Conservation (phyloP, 2,888 invertebrate genomes). For the Atherix ibis region DNA sequence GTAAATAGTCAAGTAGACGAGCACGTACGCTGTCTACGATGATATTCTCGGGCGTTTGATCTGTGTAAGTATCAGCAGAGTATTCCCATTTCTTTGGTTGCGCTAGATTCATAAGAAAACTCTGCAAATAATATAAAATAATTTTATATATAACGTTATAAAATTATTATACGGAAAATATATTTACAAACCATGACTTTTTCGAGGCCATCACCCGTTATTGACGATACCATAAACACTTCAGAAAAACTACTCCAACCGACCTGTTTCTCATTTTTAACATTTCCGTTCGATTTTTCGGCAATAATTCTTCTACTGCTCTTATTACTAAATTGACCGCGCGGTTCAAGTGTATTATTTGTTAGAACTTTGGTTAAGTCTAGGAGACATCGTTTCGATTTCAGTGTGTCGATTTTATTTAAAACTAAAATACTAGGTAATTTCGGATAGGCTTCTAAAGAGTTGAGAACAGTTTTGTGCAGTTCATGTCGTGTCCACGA, state of each 20-base stretch:
- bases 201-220: conserved; percentile 57
- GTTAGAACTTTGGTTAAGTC: conserved; percentile 54
- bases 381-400: conserved; percentile 57
- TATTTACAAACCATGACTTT: conserved; percentile 43
- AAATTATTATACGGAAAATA: neutral
- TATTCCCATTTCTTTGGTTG: conserved; percentile 52
- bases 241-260: conserved; percentile 69
- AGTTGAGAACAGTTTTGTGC: conserved; percentile 49
- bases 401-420: conserved; percentile 72
- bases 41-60: conserved; percentile 52
- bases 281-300: conserved; percentile 1
- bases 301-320: conserved; percentile 11
- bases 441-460: conserved; percentile 45
- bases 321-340: conserved; percentile 15
- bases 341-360: conserved; percentile 37
- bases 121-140: conserved; percentile 8
- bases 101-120: conserved; percentile 33
- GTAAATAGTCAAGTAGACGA: conserved; percentile 65
- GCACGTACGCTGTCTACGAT: conserved; percentile 64
- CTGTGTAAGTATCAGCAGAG: conserved; percentile 49
- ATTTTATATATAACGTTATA: neutral
- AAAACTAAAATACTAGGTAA: conserved; percentile 61
- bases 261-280: conserved; percentile 13
- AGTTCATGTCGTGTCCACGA: conserved; percentile 48
- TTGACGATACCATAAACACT: conserved; percentile 83